These are phyloP conservation scores for Parnassius orleans DNA, from an alignment of 2,888 invertebrate genomes.

Conservation along the genomic window DNA sequence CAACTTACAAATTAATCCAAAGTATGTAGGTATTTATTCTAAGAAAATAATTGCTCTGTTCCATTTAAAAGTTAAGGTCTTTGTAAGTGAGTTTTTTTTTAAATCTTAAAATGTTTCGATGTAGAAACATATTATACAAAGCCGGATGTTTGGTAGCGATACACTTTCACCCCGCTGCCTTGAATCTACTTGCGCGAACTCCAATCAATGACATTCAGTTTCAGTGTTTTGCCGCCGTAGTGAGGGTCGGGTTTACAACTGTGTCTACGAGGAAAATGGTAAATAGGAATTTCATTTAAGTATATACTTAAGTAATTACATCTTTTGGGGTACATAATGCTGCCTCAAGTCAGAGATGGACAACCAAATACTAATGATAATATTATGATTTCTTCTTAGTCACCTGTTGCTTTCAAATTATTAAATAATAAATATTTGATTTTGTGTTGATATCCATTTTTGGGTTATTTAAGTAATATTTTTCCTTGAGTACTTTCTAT, in stretches of 20 bases:
- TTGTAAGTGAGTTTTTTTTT: no score
- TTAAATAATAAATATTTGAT: constrained; percentile 18
- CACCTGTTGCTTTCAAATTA: constrained; percentile 10
- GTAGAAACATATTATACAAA: constrained; percentile 43
- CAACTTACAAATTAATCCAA: no score
- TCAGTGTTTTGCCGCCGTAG: constrained; percentile 32
- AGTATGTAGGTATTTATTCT: no score
- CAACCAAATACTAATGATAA: not conserved
- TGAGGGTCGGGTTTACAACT: constrained; percentile 51
- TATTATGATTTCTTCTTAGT: not conserved
- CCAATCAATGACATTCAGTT: constrained; percentile 50
- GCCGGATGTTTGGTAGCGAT: constrained; percentile 52
- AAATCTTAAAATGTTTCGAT: constrained; percentile 29
- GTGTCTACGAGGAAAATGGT: constrained; percentile 72
- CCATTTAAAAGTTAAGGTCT: no score
- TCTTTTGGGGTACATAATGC: no score
- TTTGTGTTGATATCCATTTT: not conserved
- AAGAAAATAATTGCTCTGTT: no score
- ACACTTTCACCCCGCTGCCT: constrained; percentile 72
- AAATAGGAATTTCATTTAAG: constrained; percentile 27
- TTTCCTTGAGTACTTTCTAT: no score
- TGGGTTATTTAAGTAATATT: no score
- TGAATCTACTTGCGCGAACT: constrained; percentile 45
- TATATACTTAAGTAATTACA: no score
- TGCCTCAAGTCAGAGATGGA: no score